Percentiles rank a stretch among this genome's conserved stretches.
These are phyloP conservation scores for Fulica atra DNA, from an alignment of 2,113 vertebrate genomes.

Conservation along the genomic window DNA sequence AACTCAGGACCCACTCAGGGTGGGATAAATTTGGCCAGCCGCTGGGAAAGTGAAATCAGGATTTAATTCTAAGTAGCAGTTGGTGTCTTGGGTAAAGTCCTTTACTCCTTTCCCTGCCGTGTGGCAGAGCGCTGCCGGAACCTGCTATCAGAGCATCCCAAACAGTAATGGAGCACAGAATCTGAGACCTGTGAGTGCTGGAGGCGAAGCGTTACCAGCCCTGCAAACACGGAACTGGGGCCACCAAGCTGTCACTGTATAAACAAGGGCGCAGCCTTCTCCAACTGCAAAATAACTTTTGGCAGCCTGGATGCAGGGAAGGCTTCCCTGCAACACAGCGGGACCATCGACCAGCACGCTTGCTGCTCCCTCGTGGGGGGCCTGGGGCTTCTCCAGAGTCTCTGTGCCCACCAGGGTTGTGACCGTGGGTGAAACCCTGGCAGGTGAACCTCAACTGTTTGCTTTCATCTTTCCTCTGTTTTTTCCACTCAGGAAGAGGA, in stretches of 20 bases:
- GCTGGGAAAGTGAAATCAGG: background rate
- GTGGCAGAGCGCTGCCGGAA: background rate
- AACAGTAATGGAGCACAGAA: rapidly evolving
- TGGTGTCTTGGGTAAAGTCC: background rate
- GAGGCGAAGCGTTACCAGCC: background rate
- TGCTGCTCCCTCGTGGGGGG: rapidly evolving
- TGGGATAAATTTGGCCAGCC: background rate
- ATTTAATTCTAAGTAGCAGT: background rate
- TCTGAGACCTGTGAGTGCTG: background rate
- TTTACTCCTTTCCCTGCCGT: background rate
- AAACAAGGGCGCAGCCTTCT: background rate
- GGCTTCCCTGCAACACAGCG: rapidly evolving
- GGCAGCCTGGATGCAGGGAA: background rate
- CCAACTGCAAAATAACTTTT: background rate
- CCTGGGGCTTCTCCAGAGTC: background rate
- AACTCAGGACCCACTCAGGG: background rate
- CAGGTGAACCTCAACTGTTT: background rate
- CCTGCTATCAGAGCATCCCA: background rate
- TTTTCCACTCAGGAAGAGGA: background rate
- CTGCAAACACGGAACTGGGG: rapidly evolving
- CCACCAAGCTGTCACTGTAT: background rate
- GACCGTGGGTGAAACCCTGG: rapidly evolving
- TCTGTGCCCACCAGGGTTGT: background rate
- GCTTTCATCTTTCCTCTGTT: background rate
- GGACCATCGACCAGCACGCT: rapidly evolving